Percentiles rank a stretch among this genome's conserved stretches.
phyloP scores from a whole-genome alignment of 1,140 invertebrate genomes.

The Tyrophagus putrescentiae region DNA sequence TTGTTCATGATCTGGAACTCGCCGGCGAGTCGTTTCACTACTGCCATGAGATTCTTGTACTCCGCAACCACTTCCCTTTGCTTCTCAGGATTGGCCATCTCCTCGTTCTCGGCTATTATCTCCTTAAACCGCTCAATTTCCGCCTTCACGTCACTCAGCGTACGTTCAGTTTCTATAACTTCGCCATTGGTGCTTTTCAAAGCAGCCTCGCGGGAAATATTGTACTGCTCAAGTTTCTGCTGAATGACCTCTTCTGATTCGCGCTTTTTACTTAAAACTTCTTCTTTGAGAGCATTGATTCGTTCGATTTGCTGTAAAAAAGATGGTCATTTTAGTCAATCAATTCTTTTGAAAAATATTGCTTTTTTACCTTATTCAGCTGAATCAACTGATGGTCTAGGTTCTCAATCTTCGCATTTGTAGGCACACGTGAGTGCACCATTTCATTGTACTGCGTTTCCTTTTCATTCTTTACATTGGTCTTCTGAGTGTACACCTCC shows the following conservation, averaged over 20 bases:
- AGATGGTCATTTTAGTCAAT: background rate
- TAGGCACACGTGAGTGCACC: background rate
- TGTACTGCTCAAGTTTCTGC: too few species aligned
- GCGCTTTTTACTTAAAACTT: too few species aligned
- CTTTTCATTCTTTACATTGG: background rate
- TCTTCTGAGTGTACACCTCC: background rate
- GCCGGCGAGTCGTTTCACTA: background rate
- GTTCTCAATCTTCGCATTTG: background rate
- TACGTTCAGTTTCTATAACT: constrained; percentile 29
- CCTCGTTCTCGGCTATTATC: constrained; percentile 21
- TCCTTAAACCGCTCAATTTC: constrained; percentile 32
- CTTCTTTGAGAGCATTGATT: too few species aligned
- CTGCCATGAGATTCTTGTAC: background rate
- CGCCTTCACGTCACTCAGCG: constrained; percentile 29
- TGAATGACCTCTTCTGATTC: too few species aligned
- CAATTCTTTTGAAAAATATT: background rate
- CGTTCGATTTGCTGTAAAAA: too few species aligned
- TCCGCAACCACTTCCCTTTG: constrained; percentile 9
- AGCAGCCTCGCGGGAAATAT: too few species aligned
- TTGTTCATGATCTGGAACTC: background rate
- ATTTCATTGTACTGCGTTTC: background rate
- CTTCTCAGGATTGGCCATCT: background rate
- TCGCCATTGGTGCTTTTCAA: background rate
- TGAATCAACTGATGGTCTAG: background rate
- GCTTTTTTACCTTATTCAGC: background rate